These are phyloP conservation scores for Phylloscopus trochilus DNA, from an alignment of 2,113 vertebrate species.

Conservation along the genomic window DNA sequence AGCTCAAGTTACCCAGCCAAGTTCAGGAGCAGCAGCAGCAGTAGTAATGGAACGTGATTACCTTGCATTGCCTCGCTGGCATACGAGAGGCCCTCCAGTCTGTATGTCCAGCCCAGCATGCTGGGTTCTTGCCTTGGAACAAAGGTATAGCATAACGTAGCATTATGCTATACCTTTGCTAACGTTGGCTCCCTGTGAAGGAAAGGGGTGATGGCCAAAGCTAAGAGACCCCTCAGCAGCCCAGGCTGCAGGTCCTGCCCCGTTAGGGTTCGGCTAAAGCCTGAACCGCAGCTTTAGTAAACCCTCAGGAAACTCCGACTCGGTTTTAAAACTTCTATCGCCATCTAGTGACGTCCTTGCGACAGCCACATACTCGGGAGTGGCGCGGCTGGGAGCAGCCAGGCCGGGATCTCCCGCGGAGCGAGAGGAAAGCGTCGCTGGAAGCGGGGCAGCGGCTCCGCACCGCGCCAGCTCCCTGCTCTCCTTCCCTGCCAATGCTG, in stretches of 20 bases:
- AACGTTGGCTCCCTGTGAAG: neutral
- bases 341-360: neutral
- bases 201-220: neutral
- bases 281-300: neutral
- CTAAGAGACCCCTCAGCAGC: neutral
- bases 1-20: neutral
- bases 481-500: neutral
- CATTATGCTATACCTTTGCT: no score
- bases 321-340: neutral
- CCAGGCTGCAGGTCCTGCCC: neutral
- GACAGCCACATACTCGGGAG: rapidly evolving
- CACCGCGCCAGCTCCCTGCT: neutral
- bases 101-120: neutral
- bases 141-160: rapidly evolving
- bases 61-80: rapidly evolving
- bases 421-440: rapidly evolving
- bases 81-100: neutral
- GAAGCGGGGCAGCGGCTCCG: neutral
- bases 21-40: neutral
- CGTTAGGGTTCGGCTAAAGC: rapidly evolving
- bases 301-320: rapidly evolving
- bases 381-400: rapidly evolving
- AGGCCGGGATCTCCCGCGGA: rapidly evolving
- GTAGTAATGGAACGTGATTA: rapidly evolving
- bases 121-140: neutral